These are phyloP conservation scores for Alexandromys oeconomus DNA, from an alignment of 2,797 vertebrate species.

Conservation along the genomic window DNA sequence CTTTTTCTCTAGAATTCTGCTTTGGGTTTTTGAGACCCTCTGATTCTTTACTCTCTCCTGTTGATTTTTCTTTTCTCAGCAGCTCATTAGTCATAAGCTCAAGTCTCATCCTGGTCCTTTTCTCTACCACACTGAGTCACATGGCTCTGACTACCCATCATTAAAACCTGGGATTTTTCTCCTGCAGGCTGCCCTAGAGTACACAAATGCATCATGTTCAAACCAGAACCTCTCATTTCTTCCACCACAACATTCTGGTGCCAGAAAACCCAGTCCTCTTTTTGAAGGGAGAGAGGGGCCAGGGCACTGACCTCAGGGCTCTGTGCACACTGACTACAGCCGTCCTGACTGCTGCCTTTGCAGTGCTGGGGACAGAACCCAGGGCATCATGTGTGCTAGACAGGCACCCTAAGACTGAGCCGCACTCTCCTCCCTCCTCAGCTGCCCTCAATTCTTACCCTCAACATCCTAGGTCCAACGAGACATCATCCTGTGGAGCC, in stretches of 20 bases:
- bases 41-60: background rate
- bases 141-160: background rate
- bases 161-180: background rate
- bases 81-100: background rate
- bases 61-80: background rate
- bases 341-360: background rate
- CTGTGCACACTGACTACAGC: background rate
- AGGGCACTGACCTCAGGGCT: background rate
- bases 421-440: background rate
- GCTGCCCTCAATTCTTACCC: background rate
- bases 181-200: background rate
- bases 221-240: slow-evolving; percentile 36
- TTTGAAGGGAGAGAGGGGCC: background rate
- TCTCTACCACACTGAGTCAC: background rate
- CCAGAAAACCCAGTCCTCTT: background rate
- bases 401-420: background rate
- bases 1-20: slow-evolving; percentile 31
- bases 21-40: background rate
- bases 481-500: background rate
- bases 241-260: background rate
- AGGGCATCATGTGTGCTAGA: background rate
- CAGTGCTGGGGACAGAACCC: background rate
- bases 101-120: background rate
- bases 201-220: background rate
- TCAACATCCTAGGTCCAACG: background rate